Evolutionary conservation across 2,888 invertebrate genomes (phyloP), one percentile per base, ranked within the genome.

Genomic region (Terebella lapidaria): DNA sequence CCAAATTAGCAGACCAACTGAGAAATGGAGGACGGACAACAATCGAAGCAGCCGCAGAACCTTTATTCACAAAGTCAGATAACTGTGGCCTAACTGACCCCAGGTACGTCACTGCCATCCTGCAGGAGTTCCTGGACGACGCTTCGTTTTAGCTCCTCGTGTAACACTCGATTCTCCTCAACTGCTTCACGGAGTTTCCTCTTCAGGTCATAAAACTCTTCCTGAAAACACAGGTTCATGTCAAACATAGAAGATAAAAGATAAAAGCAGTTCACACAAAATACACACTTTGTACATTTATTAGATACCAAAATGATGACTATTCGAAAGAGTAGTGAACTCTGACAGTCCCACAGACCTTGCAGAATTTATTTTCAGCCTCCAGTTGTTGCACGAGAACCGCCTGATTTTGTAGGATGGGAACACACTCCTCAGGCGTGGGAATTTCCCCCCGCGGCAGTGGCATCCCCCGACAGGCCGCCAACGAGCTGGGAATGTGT

Each of bases 141-240:
- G 57, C 73, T 72, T 28, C 72, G 69, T 62, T 75, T 76, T 15
- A 77, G 66, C 58, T 76, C 77, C 30, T 71, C 71, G 63, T 78
- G 78, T 1, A 78, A 67, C 28, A 68, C 56, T 25, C 71, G 67
- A 63, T 78, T 78, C 64, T 78, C 78, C 49, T 75, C 75, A 47
- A 75, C 62, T 15, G 77, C 52, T 55, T 74, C 74, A 30, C 65
- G 45, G 10, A 76, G 65, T 60, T 74, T 76, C 54, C 71, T 63
- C 56, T 72, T 66, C 27, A 78, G 57, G 22, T 67, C 65, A 5
- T 71, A 67, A 63, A 77, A 67, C 63, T 78, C 77, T 59, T 77
- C 77, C 78, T 78, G 60, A 27, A 61, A 63, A 22, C 27, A 24
- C 24, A 27, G n/a, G n/a, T n/a, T n/a, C 15, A 30, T 25, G 30